Evolutionary conservation across 35 echinoderm and acorn worm species (phyloP), one percentile per base, ranked within the genome.

Genomic region (Acanthaster planci): DNA sequence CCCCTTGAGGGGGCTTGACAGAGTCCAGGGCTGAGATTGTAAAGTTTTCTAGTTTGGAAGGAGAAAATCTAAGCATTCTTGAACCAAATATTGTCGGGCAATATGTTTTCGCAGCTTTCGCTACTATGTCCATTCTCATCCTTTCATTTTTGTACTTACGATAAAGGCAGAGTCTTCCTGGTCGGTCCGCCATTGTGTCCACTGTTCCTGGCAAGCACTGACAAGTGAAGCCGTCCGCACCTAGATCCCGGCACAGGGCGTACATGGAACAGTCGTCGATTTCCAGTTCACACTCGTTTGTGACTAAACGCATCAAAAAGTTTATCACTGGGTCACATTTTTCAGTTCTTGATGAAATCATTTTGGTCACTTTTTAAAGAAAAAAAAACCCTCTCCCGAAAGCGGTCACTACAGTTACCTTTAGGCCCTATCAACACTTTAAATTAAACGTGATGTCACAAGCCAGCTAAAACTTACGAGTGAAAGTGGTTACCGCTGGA

Each of bases 251-350:
- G 30, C 64, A 72, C 14, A 34, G 14, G 30, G 64, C 64, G 7
- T 72, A 72, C 64, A 23, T n/a, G 29, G 64, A 72, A 29, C 64
- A 72, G 64, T 72, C 64, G 64, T 72, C 64, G 64, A 16, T 72
- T 26, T 29, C 29, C 23, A 26, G 30, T 26, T 72, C 34, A 26
- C 64, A 72, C 30, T 72, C 64, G 64, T 72, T 26, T 31, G 64
- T 72, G 26, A 14, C 64, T 72, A 30, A 72, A 72, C 64, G 26
- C 14, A 72, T 55, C 52, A 14, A 14, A 21, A 55, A 55, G 0
- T 55, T 14, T 55, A 14, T 55, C 52, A n/a, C n/a, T 55, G 0
- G 10, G 21, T 55, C 10, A 55, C 10, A 55, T 55, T 10, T 55
- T 21, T 14, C 21, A 55, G n/a, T n/a, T n/a, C 21, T 55, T 55